Conservation (phyloP, 2,888 invertebrate genomes). For the Pristionchus arcanus region DNA sequence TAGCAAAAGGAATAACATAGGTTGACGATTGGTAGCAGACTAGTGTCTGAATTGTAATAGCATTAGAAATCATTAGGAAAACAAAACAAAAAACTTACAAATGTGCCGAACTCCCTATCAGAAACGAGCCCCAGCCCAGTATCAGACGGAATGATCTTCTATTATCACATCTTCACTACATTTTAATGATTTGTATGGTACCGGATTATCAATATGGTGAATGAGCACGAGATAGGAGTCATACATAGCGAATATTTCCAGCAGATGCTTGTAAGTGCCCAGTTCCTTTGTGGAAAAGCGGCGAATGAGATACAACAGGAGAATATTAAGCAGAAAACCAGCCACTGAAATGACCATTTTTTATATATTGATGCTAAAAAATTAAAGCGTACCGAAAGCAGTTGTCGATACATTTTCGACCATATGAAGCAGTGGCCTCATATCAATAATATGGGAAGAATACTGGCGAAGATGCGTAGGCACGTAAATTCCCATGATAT, state of each 20-base stretch:
- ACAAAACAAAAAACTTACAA: background rate
- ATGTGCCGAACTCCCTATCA: background rate
- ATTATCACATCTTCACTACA: too few relatives aligned
- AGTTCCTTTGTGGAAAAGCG: background rate
- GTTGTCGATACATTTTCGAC: too few relatives aligned
- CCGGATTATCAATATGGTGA: background rate
- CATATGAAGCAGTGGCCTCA: too few relatives aligned
- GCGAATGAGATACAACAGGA: background rate
- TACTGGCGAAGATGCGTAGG: too few relatives aligned
- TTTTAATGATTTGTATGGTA: background rate
- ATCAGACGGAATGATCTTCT: too few relatives aligned
- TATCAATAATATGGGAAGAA: too few relatives aligned
- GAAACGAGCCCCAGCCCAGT: too few relatives aligned
- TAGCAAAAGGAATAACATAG: background rate
- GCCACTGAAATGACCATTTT: background rate
- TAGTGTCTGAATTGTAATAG: background rate
- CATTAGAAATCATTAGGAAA: too few relatives aligned
- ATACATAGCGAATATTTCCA: background rate
- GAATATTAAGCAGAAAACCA: background rate
- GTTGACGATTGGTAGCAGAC: background rate
- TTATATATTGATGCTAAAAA: background rate
- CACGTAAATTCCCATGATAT: too few relatives aligned
- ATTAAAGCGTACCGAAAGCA: too few relatives aligned
- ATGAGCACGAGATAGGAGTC: background rate
- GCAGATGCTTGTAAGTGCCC: background rate